Evolutionary conservation across 2,113 vertebrate species (phyloP), one percentile per base, ranked within the genome.

Genomic region (Marmota monax): DNA sequence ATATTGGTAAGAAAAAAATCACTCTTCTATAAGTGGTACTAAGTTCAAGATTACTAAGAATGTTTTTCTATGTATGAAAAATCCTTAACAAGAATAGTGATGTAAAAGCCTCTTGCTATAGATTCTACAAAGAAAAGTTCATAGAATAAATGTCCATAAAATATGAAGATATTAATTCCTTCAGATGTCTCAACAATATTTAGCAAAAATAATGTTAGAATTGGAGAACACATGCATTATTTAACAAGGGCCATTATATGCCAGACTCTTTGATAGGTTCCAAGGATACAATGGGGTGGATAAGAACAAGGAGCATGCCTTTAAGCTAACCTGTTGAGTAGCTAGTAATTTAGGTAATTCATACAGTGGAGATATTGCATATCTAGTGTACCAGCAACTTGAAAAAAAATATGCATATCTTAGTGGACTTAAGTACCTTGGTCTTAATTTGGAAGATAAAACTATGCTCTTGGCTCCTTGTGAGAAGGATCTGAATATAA

Each of bases 41-140:
- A 85, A 88, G 27, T 70, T 48, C 29, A 94, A 74, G 37, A 74
- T 37, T 86, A 76, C 76, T 87, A 92, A 80, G 88, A 69, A 82
- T 32, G 12, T 85, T 37, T 87, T 37, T 58, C 86, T 16, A 51
- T 18, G 17, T 39, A 67, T 39, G 45, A 76, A 93, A 48, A 82
- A 88, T 42, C 14, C 34, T 80, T 84, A 87, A 67, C 3, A 67
- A 22, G 74, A 88, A 7, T 77, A 96, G 82, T 85, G 22, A 88
- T 74, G 3, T 77, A 88, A 92, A 0, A 92, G 2, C 2, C 13
- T 87, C 7, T 89, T 80, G 83, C 18, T n/a, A 93, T 13, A 63
- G 37, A 70, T 82, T 5, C 22, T 90, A 17, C 61, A 51, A 45
- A 77, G 0, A 39, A 80, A 80, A n/a, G 16, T 70, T 51, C 4